Evolutionary conservation across 1,140 invertebrate genomes (phyloP).

Genomic region (Callitettix versicolor): DNA sequence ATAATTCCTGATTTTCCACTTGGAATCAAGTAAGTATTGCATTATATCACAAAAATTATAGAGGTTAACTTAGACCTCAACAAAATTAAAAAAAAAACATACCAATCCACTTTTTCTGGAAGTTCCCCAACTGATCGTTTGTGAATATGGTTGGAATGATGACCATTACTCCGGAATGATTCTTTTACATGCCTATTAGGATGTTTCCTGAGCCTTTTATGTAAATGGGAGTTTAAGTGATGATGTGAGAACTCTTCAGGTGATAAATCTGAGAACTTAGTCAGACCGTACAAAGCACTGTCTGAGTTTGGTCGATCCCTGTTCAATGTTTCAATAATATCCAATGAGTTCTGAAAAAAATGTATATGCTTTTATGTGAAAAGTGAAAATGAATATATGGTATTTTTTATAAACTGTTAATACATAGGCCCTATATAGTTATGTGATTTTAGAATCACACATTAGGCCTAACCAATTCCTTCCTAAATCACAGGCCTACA

Average conservation of each 20-base stretch:
- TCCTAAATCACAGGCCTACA: neutral
- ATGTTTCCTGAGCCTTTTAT: constrained; percentile 23
- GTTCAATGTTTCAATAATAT: constrained; percentile 50
- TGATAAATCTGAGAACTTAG: constrained; percentile 61
- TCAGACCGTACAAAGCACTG: constrained; percentile 59
- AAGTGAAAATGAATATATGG: no score
- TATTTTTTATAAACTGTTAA: no score
- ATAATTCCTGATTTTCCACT: no score
- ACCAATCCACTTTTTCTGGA: constrained; percentile 30
- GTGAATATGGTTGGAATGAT: constrained; percentile 17
- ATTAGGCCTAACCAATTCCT: neutral
- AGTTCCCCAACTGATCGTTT: constrained; percentile 14
- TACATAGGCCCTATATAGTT: neutral
- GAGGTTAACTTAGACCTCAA: no score
- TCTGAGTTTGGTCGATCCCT: constrained; percentile 37
- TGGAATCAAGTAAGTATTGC: no score
- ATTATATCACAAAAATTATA: no score
- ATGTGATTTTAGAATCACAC: neutral
- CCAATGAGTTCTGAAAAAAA: constrained; percentile 44
- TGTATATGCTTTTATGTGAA: no score
- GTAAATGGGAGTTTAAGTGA: constrained; percentile 33
- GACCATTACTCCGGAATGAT: constrained; percentile 25
- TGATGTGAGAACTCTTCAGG: constrained; percentile 52
- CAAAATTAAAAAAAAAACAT: constrained; percentile 1
- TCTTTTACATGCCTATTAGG: neutral